Base-by-base conservation (phyloP, 2,113 vertebrate genomes). In the Pterophyllum scalare region DNA sequence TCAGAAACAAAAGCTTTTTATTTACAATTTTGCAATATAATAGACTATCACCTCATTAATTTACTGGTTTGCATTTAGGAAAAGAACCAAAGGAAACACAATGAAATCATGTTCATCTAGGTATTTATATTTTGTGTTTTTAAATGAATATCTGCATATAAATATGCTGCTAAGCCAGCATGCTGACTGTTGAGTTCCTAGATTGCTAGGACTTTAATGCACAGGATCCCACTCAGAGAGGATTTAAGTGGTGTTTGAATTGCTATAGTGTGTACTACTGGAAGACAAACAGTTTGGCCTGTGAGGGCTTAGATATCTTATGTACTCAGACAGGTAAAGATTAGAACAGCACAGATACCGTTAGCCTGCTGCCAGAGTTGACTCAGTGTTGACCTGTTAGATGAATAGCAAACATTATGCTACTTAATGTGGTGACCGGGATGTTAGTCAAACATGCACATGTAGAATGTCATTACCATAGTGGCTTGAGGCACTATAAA, bases 401-500 rank as follows among this genome's bases (percentile, higher is more conserved):
- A 94, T 89, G 79, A 88, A 90, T 76, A 79, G 40, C 75, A 93
- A 89, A 90, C 81, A 81, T 54, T 59, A 59, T 10, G 28, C 60
- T 67, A n/a, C 59, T 49, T 62, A n/a, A 64, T 57, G 35, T 52
- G 77, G 60, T 38, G 59, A 22, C 56, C 12, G 26, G 5, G 28
- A 43, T 79, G 79, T 77, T 26, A 54, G 59, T 77, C 61, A 52
- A 46, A 84, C 75, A 84, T n/a, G 28, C 76, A 57, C 43, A 43
- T 49, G 52, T 54, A 56, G 28, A 81, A 24, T 74, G 60, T 43
- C 64, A 85, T 84, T 17, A 43, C 49, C 46, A 49, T 22, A 35
- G 59, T 6, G 38, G 43, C 65, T 59, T 33, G 54, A 79, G 20
- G 40, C 6, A 80, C 33, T 62, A 38, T 11, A 61, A 26, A 46